These are phyloP conservation scores for Agrochola lota DNA, from an alignment of 2,888 invertebrate genomes.

Conservation along the genomic window DNA sequence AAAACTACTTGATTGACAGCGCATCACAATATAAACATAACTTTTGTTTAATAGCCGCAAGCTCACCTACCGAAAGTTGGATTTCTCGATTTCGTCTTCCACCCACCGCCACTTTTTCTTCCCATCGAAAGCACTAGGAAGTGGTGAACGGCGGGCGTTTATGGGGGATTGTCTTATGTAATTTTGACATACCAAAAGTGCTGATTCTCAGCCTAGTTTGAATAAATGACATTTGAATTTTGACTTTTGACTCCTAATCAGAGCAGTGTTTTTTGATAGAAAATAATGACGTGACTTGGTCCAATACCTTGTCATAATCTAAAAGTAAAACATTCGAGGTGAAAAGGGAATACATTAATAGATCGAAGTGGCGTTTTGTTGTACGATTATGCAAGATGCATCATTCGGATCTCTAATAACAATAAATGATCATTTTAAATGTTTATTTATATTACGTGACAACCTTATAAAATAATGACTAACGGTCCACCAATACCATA, in stretches of 20 bases:
- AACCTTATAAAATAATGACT: constrained; percentile 14
- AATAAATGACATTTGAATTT: too few relatives aligned
- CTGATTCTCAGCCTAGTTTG: too few relatives aligned
- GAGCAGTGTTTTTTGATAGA: neutral
- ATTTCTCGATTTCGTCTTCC: neutral
- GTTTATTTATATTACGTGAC: neutral
- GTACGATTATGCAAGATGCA: neutral
- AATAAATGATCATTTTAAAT: neutral
- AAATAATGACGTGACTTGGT: neutral
- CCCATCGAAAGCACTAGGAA: too few relatives aligned
- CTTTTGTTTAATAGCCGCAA: neutral
- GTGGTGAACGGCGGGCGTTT: too few relatives aligned
- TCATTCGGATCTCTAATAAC: neutral
- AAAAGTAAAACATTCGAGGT: neutral
- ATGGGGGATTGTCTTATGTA: too few relatives aligned
- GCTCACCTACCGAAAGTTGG: neutral
- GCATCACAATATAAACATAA: neutral
- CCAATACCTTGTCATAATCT: neutral
- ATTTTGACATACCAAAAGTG: too few relatives aligned
- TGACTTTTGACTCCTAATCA: too few relatives aligned
- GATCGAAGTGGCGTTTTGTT: neutral
- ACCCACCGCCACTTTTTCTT: too few relatives aligned
- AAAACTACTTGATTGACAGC: constrained; percentile 3
- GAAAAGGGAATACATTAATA: neutral
- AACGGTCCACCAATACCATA: neutral